Conservation (phyloP, 2,888 invertebrate species). For the Metopia argyrocephala region DNA sequence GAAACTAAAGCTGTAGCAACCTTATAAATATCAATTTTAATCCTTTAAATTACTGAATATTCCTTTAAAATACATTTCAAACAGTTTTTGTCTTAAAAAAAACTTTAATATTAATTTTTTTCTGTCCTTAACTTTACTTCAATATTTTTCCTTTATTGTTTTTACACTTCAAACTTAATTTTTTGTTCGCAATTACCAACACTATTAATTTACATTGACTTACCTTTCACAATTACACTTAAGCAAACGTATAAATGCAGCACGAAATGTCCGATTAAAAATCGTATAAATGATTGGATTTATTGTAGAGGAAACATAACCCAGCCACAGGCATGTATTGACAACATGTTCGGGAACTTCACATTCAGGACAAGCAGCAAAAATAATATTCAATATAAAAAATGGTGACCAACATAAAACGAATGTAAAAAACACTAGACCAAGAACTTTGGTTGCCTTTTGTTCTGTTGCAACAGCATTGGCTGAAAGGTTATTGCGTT, state of each 20-base stretch:
- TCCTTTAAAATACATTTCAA: too few relatives aligned
- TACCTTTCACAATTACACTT: slow-evolving; percentile 88
- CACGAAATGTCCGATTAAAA: slow-evolving; percentile 93
- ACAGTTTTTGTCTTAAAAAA: too few relatives aligned
- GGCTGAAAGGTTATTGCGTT: slow-evolving; percentile 85
- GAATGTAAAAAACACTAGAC: slow-evolving; percentile 94
- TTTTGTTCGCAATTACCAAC: background rate
- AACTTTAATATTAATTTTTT: background rate
- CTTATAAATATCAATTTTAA: too few relatives aligned
- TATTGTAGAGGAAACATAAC: slow-evolving; percentile 94
- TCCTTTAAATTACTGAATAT: too few relatives aligned
- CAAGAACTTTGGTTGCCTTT: slow-evolving; percentile 93
- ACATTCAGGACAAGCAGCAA: slow-evolving; percentile 90
- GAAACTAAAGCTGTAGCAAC: too few relatives aligned
- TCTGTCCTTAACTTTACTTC: background rate
- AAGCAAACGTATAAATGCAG: slow-evolving; percentile 88
- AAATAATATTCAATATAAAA: slow-evolving; percentile 91
- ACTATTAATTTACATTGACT: slow-evolving; percentile 60
- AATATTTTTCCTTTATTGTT: too few relatives aligned
- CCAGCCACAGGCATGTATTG: slow-evolving; percentile 92
- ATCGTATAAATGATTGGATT: slow-evolving; percentile 96
- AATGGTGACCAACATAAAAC: slow-evolving; percentile 96
- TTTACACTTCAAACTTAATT: too few relatives aligned
- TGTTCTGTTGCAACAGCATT: slow-evolving; percentile 94
- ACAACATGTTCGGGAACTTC: slow-evolving; percentile 84